A percentile compares a stretch with the other conserved stretches of the same genome.
These are phyloP conservation scores for Arctopsyche grandis DNA, from an alignment of 1,140 invertebrate genomes.

Conservation along the genomic window DNA sequence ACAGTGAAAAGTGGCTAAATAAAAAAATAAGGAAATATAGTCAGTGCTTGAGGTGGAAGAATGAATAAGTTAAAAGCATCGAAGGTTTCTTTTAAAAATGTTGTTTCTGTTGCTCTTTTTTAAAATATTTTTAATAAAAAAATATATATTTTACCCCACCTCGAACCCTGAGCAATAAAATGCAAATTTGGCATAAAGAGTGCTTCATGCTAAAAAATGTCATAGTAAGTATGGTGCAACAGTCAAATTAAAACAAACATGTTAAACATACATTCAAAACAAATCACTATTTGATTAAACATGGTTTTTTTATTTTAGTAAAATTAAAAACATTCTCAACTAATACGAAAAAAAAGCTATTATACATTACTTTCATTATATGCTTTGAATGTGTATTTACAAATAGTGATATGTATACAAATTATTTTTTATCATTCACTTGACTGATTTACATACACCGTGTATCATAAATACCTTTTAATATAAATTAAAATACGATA, in stretches of 20 bases:
- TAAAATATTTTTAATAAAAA: too few species aligned
- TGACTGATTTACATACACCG: not conserved
- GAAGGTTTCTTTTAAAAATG: too few species aligned
- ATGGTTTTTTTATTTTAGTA: conserved; percentile 3
- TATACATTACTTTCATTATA: not conserved
- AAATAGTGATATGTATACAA: conserved; percentile 24
- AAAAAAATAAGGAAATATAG: not conserved
- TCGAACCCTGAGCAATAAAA: too few species aligned
- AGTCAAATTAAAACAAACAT: conserved; percentile 11
- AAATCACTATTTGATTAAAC: conserved; percentile 24
- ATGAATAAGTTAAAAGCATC: not conserved
- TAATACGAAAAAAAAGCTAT: not conserved
- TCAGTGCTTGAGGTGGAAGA: not conserved
- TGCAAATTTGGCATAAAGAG: not conserved
- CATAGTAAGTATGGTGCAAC: not conserved
- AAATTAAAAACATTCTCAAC: conserved; percentile 1
- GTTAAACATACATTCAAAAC: conserved; percentile 21
- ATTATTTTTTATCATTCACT: not conserved
- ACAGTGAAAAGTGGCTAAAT: not conserved
- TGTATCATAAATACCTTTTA: not conserved
- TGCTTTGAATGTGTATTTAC: not conserved
- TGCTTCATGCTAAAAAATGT: conserved; percentile 11
- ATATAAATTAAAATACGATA: not conserved
- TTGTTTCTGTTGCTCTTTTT: too few species aligned
- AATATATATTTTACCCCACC: too few species aligned